Evolutionary conservation across 1,140 invertebrate species (phyloP), one percentile per base, ranked within the genome.

Genomic region (Drosophila setifemur): DNA sequence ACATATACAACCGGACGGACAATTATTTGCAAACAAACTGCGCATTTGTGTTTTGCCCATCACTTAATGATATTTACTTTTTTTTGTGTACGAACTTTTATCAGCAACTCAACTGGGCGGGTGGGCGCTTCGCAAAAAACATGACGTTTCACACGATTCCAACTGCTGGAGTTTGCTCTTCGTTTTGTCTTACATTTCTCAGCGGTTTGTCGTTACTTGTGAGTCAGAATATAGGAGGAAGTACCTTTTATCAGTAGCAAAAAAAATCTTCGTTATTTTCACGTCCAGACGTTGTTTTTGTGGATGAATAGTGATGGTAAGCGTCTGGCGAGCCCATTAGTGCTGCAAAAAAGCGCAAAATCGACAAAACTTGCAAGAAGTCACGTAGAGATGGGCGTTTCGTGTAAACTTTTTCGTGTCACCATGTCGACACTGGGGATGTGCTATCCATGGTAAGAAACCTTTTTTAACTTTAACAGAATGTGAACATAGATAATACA

Each of bases 1-100:
- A 5, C 8, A n/a, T n/a, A n/a, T 12, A 39, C 18, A 4, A 3
- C 9, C 16, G 3, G 14, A 44, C 44, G 3, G n/a, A 7, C 18
- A 53, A 47, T 47, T 43, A 63, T 39, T 43, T 44, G 42, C 37
- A 45, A 70, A 19, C 26, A 12, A 83, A 83, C 43, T 83, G 79
- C 79, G 79, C 79, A 83, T 37, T 83, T 78, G 31, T 14, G 40
- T 37, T 43, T 53, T 52, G 60, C 1, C 40, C 33, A 12, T 11
- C 42, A 19, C 11, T 72, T 66, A 71, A 60, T 55, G 66, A 63
- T 83, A 83, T 83, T 83, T 83, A 75, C 74, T 85, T 79, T 54
- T 58, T 76, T 73, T 29, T 61, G 44, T 52, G 28, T 66, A 60
- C 49, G 39, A 42, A 31, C 31, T 74, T 83, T 78, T 83, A 85